These are phyloP conservation scores for Cheilosia impressa DNA, from an alignment of 2,888 invertebrate genomes.

Conservation along the genomic window DNA sequence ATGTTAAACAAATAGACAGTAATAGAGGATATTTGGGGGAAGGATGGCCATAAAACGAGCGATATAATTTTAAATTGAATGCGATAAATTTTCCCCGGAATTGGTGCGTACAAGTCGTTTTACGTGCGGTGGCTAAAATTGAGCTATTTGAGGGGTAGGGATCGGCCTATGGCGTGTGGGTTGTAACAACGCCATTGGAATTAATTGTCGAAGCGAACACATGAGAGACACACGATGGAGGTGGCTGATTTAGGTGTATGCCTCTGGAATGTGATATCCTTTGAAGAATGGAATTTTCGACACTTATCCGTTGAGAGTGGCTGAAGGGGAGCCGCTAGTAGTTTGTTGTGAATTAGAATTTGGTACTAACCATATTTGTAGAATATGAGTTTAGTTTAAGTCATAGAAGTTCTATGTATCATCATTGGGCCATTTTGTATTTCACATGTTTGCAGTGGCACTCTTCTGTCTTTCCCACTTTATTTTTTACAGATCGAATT, in stretches of 20 bases:
- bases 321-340: too few species aligned
- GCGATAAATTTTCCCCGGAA: conserved; percentile 62
- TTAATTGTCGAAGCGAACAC: conserved; percentile 48
- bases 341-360: too few species aligned
- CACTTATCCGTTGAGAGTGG: background rate
- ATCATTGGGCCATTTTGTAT: too few species aligned
- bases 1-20: conserved; percentile 72
- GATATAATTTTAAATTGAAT: conserved; percentile 74
- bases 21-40: conserved; percentile 32
- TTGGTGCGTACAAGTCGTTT: conserved; percentile 51
- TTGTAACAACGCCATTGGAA: conserved; percentile 47
- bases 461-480: too few species aligned
- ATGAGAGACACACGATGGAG: conserved; percentile 1
- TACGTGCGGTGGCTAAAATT: conserved; percentile 59
- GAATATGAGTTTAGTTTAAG: too few species aligned
- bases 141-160: conserved; percentile 59
- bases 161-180: conserved; percentile 32
- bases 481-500: too few species aligned
- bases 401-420: too few species aligned
- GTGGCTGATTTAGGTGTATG: conserved; percentile 57
- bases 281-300: conserved; percentile 18
- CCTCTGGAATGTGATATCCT: conserved; percentile 29
- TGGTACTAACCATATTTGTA: too few species aligned
- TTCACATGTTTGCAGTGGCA: too few species aligned
- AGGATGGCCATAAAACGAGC: conserved; percentile 56